phyloP scores from a whole-genome alignment of 2,797 vertebrate genomes.

The Micrastur ruficollis region DNA sequence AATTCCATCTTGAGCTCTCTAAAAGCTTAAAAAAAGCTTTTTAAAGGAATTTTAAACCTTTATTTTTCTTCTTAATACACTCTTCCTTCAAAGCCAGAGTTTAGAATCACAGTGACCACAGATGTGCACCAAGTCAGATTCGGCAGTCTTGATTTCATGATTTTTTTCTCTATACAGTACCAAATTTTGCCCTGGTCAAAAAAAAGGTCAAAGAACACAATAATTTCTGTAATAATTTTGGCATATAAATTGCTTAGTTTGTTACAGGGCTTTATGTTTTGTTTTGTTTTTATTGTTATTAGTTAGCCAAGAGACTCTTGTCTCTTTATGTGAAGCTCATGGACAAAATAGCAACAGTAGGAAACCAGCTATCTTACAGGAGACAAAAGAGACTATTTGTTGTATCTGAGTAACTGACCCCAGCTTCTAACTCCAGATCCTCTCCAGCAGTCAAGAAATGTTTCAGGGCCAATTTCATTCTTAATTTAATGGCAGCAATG shows the following conservation, averaged over 20 bases:
- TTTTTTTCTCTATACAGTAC: neutral
- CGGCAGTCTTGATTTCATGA: fast-evolving
- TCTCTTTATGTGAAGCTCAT: neutral
- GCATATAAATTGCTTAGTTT: neutral
- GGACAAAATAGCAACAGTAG: neutral
- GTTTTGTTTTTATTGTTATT: neutral
- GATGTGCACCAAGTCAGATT: neutral
- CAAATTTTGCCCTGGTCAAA: neutral
- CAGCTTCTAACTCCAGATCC: neutral
- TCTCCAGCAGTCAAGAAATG: neutral
- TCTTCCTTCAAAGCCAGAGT: neutral
- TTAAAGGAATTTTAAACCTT: neutral
- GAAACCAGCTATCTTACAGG: neutral
- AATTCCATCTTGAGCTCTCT: neutral
- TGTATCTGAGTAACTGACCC: neutral
- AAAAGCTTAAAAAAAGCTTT: neutral
- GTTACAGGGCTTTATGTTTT: neutral
- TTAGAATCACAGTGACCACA: neutral
- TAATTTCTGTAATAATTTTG: neutral
- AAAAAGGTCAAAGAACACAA: neutral
- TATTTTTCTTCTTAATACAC: neutral
- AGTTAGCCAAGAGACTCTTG: neutral
- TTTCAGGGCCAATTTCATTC: neutral
- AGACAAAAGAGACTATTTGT: neutral
- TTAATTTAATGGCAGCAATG: neutral